Percentiles rank a stretch among this genome's conserved stretches.
Evolutionary conservation across 2,888 invertebrate species (phyloP).

Genomic region (Carterocephalus palaemon): DNA sequence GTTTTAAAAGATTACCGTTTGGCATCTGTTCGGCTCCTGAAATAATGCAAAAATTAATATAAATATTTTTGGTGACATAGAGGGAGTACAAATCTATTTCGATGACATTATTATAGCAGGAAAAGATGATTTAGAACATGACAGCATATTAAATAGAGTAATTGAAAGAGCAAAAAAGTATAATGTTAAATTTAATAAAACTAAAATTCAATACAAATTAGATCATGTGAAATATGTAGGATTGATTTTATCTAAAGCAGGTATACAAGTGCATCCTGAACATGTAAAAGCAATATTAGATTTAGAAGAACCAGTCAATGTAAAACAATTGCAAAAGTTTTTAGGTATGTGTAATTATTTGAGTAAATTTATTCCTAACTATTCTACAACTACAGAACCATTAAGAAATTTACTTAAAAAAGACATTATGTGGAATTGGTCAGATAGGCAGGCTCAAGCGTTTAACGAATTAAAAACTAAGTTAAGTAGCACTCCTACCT

Average conservation of each 20-base stretch:
- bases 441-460: background rate
- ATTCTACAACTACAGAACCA: background rate
- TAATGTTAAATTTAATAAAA: background rate
- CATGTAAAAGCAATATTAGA: background rate
- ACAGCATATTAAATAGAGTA: background rate
- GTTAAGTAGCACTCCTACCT: no score
- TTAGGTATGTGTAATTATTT: background rate
- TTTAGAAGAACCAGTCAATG: background rate
- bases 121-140: background rate
- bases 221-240: no score
- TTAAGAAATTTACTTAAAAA: background rate
- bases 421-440: background rate
- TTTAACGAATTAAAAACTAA: background rate
- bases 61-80: background rate
- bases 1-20: background rate
- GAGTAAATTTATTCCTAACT: conserved; percentile 2
- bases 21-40: background rate
- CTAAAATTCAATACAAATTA: no score
- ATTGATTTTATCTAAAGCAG: no score
- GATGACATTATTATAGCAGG: background rate
- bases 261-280: no score
- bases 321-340: background rate
- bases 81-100: background rate
- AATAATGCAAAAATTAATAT: background rate
- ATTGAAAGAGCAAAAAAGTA: background rate